These are phyloP conservation scores for Neodiprion lecontei DNA, from an alignment of 1,140 invertebrate species.

Conservation along the genomic window DNA sequence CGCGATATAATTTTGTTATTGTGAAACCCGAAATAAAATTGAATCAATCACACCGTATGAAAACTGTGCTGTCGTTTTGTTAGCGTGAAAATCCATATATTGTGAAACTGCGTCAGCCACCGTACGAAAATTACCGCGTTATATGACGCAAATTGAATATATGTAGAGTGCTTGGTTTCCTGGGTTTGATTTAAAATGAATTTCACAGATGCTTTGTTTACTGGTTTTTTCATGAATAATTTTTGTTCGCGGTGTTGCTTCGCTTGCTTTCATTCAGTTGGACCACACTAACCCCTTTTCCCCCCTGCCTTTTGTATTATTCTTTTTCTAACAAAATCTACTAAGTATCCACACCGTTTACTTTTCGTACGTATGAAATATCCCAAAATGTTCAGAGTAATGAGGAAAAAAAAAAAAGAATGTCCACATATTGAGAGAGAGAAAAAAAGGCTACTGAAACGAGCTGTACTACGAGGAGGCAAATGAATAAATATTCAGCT, in stretches of 20 bases:
- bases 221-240: slow-evolving; percentile 21
- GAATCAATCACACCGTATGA: too few relatives aligned
- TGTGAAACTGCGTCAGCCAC: background rate
- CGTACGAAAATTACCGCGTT: background rate
- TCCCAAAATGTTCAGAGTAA: background rate
- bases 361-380: background rate
- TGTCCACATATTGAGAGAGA: background rate
- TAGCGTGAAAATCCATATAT: too few relatives aligned
- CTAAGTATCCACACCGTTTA: background rate
- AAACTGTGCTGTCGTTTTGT: too few relatives aligned
- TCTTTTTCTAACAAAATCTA: slow-evolving; percentile 52
- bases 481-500: slow-evolving; percentile 13
- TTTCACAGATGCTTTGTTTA: slow-evolving; percentile 18
- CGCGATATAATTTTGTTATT: too few relatives aligned
- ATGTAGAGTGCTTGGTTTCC: slow-evolving; percentile 47
- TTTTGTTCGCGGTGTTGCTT: slow-evolving; percentile 52
- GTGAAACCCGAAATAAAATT: too few relatives aligned
- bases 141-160: slow-evolving; percentile 39
- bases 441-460: background rate
- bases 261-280: slow-evolving; percentile 56
- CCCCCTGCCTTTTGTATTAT: slow-evolving; percentile 52
- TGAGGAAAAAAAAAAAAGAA: background rate
- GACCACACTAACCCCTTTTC: slow-evolving; percentile 59
- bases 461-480: background rate
- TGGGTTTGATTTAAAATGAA: slow-evolving; percentile 27